Conservation (phyloP, 23 tunicate genomes). For the Oikopleura vanhoeffeni region DNA sequence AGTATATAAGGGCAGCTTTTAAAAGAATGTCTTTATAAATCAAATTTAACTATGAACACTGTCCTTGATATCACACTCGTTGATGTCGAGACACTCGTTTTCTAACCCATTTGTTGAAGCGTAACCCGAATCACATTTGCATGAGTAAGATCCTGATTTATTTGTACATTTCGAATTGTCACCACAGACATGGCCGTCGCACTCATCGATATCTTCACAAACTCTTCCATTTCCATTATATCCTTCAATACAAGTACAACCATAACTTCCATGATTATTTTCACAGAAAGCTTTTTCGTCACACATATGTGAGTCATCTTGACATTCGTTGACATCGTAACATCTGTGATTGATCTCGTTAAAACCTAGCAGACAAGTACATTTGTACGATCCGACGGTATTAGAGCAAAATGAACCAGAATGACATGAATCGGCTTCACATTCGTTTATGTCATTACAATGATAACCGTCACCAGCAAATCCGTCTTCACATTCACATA, state of each 20-base stretch:
- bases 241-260: not conserved
- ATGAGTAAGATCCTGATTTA: constrained; percentile 1
- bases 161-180: constrained; percentile 12
- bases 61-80: not conserved
- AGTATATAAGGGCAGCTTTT: no score
- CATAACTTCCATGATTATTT: not conserved
- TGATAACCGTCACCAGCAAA: not conserved
- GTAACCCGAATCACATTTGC: constrained; percentile 17
- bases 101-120: constrained; percentile 6
- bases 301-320: not conserved
- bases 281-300: not conserved
- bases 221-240: not conserved
- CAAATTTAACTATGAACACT: not conserved
- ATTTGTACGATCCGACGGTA: not conserved
- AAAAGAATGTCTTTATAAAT: no score
- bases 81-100: not conserved
- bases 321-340: not conserved
- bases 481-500: not conserved
- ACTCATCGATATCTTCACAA: not conserved
- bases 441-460: not conserved
- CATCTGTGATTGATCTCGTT: not conserved
- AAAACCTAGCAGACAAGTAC: not conserved
- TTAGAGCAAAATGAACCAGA: not conserved
- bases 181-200: not conserved
- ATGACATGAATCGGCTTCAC: not conserved